Evolutionary conservation across 2,888 invertebrate species (phyloP), one percentile per base, ranked within the genome.

Genomic region (Nycteola revayana): DNA sequence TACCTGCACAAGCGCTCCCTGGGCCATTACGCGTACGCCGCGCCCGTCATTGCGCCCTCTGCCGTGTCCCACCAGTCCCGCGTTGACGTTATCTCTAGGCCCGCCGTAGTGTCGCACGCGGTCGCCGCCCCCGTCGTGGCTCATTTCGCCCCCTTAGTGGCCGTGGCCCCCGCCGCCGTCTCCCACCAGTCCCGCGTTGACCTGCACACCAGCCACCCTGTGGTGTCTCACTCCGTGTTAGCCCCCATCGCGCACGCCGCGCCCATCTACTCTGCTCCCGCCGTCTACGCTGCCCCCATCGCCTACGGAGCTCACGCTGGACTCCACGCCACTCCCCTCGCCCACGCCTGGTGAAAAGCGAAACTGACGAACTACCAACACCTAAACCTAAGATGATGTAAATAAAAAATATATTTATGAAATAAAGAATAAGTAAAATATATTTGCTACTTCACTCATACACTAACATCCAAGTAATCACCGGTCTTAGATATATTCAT

Each of bases 21-120:
- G 49, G 62, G 66, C 32, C 66, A 74, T 60, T 40, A 66, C 47
- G 65, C 74, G 0, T 57, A 71, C 60, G 32, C 72, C 66, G 57
- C 78, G 14, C 64, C 89, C 9, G n/a, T n/a, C n/a, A n/a, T n/a
- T n/a, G n/a, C n/a, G n/a, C n/a, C n/a, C n/a, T 67, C 89, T 27
- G 81, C 80, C 18, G 87, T 90, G 5, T 88, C 87, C 2, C 87
- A 84, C 58, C 90, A 90, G 59, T 89, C 90, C 48, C 85, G 54
- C 20, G 42, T 54, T 7, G 55, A 54, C 4, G 49, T 55, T 21
- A 25, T 43, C 39, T 58, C 63, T 35, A 66, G 64, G 48, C 68
- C 63, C 20, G 60, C 59, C 35, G 55, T 59, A 24, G 59, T 71
- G 28, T 40, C 66, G 18, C 70, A 73, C 49, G 61, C 69, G 31